These are phyloP conservation scores for Hyperoplus lanceolatus DNA, from an alignment of 2,797 vertebrate genomes.

Conservation along the genomic window DNA sequence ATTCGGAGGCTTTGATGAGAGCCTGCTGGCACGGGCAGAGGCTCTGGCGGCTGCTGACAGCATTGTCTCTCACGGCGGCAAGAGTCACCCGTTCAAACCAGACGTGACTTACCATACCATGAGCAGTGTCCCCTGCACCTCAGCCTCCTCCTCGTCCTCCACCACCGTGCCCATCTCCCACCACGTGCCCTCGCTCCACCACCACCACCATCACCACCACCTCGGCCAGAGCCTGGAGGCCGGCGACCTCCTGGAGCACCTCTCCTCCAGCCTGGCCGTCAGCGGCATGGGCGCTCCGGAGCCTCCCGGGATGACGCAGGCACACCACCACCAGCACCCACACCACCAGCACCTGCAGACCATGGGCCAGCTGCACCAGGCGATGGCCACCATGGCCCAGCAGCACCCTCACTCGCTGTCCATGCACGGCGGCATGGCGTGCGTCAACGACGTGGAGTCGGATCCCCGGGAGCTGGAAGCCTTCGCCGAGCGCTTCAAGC, in stretches of 20 bases:
- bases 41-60: slow-evolving; percentile 95
- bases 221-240: slow-evolving; percentile 91
- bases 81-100: slow-evolving; percentile 94
- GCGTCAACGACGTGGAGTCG: slow-evolving; percentile 90
- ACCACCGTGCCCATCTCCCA: slow-evolving; percentile 89
- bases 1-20: slow-evolving; percentile 98
- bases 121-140: slow-evolving; percentile 93
- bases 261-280: slow-evolving; percentile 89
- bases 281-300: slow-evolving; percentile 90
- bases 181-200: slow-evolving; percentile 83
- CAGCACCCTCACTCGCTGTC: slow-evolving; percentile 85
- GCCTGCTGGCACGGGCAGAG: slow-evolving; percentile 96
- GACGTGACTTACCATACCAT: slow-evolving; percentile 96
- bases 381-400: slow-evolving; percentile 88
- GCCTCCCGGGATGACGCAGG: slow-evolving; percentile 85
- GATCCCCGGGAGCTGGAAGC: slow-evolving; percentile 95
- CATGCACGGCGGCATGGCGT: slow-evolving; percentile 87
- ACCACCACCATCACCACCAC: slow-evolving; percentile 87
- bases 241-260: slow-evolving; percentile 93
- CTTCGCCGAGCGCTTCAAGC: slow-evolving; percentile 95
- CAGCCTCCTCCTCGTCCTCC: slow-evolving; percentile 86
- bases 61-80: slow-evolving; percentile 92
- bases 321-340: slow-evolving; percentile 88
- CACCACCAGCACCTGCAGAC: slow-evolving; percentile 89
- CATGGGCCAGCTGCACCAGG: slow-evolving; percentile 93